Evolutionary conservation across 2,797 vertebrate species (phyloP).

Genomic region (Heliangelus exortis): DNA sequence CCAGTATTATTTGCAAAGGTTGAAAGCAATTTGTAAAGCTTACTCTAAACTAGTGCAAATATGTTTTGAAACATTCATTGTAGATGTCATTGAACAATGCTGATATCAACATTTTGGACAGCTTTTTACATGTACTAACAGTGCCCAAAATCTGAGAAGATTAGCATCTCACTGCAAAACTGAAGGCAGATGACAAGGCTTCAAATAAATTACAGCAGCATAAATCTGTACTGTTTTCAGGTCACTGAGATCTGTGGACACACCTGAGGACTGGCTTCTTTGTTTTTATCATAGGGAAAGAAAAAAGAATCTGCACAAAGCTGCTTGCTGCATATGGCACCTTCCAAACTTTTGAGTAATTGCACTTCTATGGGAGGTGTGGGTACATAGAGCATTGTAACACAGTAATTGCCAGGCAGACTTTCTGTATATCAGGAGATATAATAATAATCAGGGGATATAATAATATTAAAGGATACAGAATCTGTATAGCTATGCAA

Average conservation of each 20-base stretch:
- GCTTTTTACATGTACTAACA: slow-evolving; percentile 76
- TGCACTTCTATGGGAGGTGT: neutral
- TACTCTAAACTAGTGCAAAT: slow-evolving; percentile 66
- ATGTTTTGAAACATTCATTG: slow-evolving; percentile 72
- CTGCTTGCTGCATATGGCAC: neutral
- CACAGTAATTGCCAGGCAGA: neutral
- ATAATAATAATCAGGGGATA: too few relatives aligned
- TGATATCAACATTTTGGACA: slow-evolving; percentile 75
- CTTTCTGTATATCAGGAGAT: neutral
- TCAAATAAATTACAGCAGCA: slow-evolving; percentile 57
- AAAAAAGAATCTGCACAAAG: neutral
- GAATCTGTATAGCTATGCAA: neutral
- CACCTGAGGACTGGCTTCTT: neutral
- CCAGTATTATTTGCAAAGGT: neutral
- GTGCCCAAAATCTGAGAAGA: slow-evolving; percentile 76
- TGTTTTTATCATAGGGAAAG: neutral
- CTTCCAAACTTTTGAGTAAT: neutral
- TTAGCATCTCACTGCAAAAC: slow-evolving; percentile 71
- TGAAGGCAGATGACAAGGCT: slow-evolving; percentile 70
- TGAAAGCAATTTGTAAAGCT: slow-evolving; percentile 66
- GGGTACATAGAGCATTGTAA: neutral
- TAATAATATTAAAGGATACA: neutral
- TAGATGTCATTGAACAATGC: slow-evolving; percentile 68
- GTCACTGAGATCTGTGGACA: slow-evolving; percentile 44
- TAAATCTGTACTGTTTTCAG: slow-evolving; percentile 56